These are phyloP conservation scores for Julus scandinavius DNA, from an alignment of 2,888 invertebrate species.

Conservation along the genomic window DNA sequence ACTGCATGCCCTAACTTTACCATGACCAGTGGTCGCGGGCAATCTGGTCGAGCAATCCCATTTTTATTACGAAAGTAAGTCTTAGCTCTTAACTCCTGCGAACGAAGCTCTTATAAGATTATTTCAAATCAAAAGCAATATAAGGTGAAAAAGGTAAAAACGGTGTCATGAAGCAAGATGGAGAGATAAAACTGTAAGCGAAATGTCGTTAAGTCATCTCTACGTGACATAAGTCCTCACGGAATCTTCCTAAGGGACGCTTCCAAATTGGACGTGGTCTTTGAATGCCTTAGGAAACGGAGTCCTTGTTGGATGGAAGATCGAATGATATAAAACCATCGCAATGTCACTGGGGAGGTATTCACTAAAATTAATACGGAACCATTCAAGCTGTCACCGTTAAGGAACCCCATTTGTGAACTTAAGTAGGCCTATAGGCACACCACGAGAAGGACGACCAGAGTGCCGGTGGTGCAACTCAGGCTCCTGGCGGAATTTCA, in stretches of 20 bases:
- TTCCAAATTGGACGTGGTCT: constrained; percentile 16
- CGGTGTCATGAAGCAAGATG: constrained; percentile 15
- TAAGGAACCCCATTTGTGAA: constrained; percentile 40
- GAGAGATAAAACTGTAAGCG: constrained; percentile 26
- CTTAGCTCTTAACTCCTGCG: constrained; percentile 4
- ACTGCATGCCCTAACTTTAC: neutral
- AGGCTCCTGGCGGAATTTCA: constrained; percentile 5
- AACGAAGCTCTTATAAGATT: constrained; percentile 28
- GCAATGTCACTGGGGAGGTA: constrained; percentile 31
- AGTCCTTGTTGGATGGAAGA: constrained; percentile 30
- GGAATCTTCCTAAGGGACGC: constrained; percentile 21
- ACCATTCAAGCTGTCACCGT: constrained; percentile 49
- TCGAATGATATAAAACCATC: constrained; percentile 49
- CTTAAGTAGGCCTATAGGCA: constrained; percentile 26
- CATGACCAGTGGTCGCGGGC: neutral
- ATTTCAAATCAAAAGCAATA: constrained; percentile 20
- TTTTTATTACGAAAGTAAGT: constrained; percentile 2
- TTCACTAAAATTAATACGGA: constrained; percentile 48
- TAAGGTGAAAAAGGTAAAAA: constrained; percentile 42
- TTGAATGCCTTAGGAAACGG: constrained; percentile 1
- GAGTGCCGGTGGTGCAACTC: neutral
- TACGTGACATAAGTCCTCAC: constrained; percentile 20
- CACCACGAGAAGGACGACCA: neutral
- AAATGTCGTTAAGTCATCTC: constrained; percentile 39
- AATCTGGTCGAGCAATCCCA: neutral